Evolutionary conservation across 2,888 invertebrate genomes (phyloP), one percentile per base, ranked within the genome.

Genomic region (Seira musarum): DNA sequence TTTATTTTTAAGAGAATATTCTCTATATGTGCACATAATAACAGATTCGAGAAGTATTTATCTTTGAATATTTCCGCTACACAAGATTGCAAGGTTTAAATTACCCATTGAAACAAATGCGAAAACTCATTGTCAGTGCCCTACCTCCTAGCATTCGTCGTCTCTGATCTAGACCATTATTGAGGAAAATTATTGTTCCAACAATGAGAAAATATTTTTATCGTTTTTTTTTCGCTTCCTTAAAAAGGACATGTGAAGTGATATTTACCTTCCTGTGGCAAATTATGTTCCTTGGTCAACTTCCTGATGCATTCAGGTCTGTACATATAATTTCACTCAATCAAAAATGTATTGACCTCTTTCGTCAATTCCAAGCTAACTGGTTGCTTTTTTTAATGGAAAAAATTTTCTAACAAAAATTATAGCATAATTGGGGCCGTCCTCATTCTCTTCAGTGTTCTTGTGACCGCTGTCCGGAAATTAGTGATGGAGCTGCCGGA

Each of bases 251-350:
- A 17, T 76, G 70, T 17, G 85, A 85, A 57, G 85, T 85, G 1
- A 70, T 84, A 17, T 80, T 80, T 49, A 75, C 75, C n/a, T 85
- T 85, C 61, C 21, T 84, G 1, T 85, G 84, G 84, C 85, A 85
- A 74, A 79, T 84, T 46, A 76, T 82, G 21, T 85, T 85, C 60
- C 65, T 85, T 17, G 70, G 67, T 10, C 74, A 77, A 15, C 10
- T 82, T 1, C 85, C 85, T 0, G 85, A 85, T 65, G 64, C 66
- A 57, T 82, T 78, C 49, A 84, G 84, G 85, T 85, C 67, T 17
- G 64, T 67, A 8, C 13, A 19, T 24, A 19, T 24, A 19, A 30
- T n/a, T n/a, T n/a, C n/a, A n/a, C n/a, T n/a, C n/a, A n/a, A n/a
- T n/a, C n/a, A n/a, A n/a, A n/a, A n/a, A n/a, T n/a, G n/a, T n/a